Percentiles rank a stretch among this genome's conserved stretches.
phyloP scores from a whole-genome alignment of 30 jellyfish, hydroid and myxozoan species.

The Nemopilema nomurai region DNA sequence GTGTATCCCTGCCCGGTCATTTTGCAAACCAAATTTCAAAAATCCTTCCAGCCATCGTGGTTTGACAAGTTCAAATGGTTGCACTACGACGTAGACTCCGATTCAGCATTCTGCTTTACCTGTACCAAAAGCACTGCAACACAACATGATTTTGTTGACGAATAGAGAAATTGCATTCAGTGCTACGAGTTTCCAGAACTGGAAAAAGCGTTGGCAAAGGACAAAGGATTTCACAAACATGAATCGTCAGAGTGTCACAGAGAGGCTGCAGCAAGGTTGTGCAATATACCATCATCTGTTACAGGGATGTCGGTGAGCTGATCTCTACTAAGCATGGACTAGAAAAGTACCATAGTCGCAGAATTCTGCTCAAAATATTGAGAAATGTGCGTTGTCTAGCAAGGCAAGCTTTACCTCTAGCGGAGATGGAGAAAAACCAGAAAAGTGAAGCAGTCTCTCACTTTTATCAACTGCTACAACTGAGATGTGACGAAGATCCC shows the following conservation, averaged over 20 bases:
- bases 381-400: slow-evolving; percentile 8
- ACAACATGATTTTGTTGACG: slow-evolving; percentile 63
- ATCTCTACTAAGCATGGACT: too few species aligned
- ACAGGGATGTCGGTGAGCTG: too few species aligned
- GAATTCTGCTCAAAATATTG: too few species aligned
- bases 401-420: slow-evolving; percentile 32
- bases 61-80: slow-evolving; percentile 57
- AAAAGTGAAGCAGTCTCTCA: slow-evolving; percentile 63
- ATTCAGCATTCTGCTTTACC: slow-evolving; percentile 67
- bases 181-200: slow-evolving; percentile 64
- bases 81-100: slow-evolving; percentile 45
- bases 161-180: slow-evolving; percentile 55
- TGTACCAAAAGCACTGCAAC: slow-evolving; percentile 64
- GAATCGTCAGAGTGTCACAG: slow-evolving; percentile 65
- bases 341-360: too few species aligned
- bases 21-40: background rate
- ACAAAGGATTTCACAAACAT: slow-evolving; percentile 58
- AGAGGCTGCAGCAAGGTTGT: too few species aligned
- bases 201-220: slow-evolving; percentile 68
- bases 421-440: slow-evolving; percentile 43
- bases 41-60: slow-evolving; percentile 57
- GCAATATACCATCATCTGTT: too few species aligned
- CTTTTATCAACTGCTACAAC: slow-evolving; percentile 57
- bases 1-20: too few species aligned
- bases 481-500: slow-evolving; percentile 73